Percentiles rank a stretch among this genome's conserved stretches.
Evolutionary conservation across 2,797 vertebrate genomes (phyloP).

Genomic region (Toxotes lorentzi): DNA sequence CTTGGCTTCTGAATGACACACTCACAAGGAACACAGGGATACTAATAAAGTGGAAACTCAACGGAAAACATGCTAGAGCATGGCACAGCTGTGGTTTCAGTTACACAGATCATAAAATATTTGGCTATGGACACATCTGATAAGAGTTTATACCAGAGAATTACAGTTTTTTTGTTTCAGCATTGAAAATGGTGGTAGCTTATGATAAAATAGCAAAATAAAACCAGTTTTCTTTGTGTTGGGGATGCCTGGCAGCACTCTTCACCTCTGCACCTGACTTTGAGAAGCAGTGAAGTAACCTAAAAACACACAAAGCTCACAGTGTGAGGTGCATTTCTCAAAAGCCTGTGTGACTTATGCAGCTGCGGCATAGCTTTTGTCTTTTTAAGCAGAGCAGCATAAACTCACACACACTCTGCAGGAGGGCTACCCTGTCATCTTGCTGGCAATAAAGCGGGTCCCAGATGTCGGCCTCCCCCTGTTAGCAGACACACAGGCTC

Average conservation of each 20-base stretch:
- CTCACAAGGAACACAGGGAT: slow-evolving; percentile 3
- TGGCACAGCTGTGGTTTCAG: slow-evolving; percentile 28
- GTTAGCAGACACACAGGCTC: slow-evolving; percentile 51
- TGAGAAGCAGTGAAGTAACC: neutral
- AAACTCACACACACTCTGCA: slow-evolving; percentile 49
- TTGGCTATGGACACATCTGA: slow-evolving; percentile 4
- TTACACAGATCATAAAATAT: slow-evolving; percentile 5
- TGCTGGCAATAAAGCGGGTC: slow-evolving; percentile 55
- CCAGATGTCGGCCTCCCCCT: slow-evolving; percentile 68
- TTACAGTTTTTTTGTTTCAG: neutral
- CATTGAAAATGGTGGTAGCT: neutral
- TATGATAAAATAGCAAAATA: neutral
- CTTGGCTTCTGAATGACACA: slow-evolving; percentile 51
- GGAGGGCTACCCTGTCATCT: slow-evolving; percentile 65
- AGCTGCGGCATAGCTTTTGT: slow-evolving; percentile 62
- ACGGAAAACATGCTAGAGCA: slow-evolving; percentile 6
- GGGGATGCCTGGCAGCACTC: neutral
- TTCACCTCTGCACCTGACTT: slow-evolving; percentile 17
- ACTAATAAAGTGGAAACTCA: slow-evolving; percentile 27
- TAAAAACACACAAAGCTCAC: slow-evolving; percentile 37
- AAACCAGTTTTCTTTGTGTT: neutral
- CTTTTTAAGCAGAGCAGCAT: slow-evolving; percentile 40
- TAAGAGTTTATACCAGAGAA: neutral
- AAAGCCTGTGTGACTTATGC: slow-evolving; percentile 43
- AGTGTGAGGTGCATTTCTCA: slow-evolving; percentile 13